Conservation (phyloP, 2,797 vertebrate genomes). For the Pipistrellus kuhlii region DNA sequence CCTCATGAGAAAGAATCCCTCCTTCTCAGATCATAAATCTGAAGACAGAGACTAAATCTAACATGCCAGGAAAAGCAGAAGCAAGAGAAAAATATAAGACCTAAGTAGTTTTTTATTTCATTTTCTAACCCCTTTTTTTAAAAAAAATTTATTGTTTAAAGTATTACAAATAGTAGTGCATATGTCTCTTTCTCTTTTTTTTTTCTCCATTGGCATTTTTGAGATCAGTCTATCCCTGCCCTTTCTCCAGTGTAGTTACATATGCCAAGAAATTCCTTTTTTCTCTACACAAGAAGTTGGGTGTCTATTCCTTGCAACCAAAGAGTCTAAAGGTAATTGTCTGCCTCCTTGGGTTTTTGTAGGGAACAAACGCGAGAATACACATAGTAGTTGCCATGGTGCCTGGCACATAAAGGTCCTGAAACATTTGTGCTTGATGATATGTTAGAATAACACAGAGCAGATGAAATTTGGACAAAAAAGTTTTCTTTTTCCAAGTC, state of each 20-base stretch:
- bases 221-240: neutral
- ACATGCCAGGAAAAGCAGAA: neutral
- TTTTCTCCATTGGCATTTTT: neutral
- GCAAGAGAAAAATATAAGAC: constrained; percentile 1
- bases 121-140: neutral
- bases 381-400: neutral
- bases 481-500: neutral
- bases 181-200: no score
- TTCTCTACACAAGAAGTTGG: constrained; percentile 55
- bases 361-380: neutral
- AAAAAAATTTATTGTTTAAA: no score
- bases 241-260: neutral
- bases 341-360: neutral
- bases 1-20: neutral
- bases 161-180: no score
- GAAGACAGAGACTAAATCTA: constrained; percentile 17
- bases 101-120: neutral
- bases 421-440: constrained; percentile 46
- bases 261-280: constrained; percentile 9
- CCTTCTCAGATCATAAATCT: constrained; percentile 37
- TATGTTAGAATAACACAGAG: constrained; percentile 44
- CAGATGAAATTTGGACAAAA: constrained; percentile 31
- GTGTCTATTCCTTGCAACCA: no score
- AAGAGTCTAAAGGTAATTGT: neutral
- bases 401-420: neutral